Evolutionary conservation across 2,888 invertebrate species (phyloP).

Genomic region (Carterocephalus palaemon): DNA sequence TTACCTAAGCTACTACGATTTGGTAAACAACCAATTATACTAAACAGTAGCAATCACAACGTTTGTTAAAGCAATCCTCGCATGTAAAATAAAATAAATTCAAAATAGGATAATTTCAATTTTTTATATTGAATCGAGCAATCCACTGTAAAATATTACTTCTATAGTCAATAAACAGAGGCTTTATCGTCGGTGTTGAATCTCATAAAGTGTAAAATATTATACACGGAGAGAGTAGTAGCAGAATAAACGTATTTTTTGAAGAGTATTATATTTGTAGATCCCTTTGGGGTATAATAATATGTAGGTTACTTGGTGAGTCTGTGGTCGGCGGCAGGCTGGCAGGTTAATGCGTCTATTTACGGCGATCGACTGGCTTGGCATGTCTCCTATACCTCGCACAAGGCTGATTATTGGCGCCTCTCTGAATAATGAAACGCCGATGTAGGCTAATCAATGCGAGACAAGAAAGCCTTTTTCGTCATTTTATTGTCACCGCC

Average conservation of each 20-base stretch:
- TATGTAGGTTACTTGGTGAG: constrained; percentile 61
- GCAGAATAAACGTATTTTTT: constrained; percentile 39
- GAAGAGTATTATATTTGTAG: constrained; percentile 22
- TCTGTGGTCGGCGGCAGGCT: constrained; percentile 32
- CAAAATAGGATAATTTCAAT: too few relatives aligned
- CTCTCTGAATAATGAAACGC: constrained; percentile 59
- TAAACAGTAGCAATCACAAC: too few relatives aligned
- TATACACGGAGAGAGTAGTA: constrained; percentile 24
- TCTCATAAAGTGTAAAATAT: constrained; percentile 19
- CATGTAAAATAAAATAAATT: too few relatives aligned
- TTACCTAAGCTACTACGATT: too few relatives aligned
- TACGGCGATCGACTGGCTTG: constrained; percentile 45
- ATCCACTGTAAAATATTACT: constrained; percentile 1
- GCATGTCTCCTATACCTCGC: too few relatives aligned
- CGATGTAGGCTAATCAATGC: constrained; percentile 63
- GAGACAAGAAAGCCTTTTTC: constrained; percentile 40
- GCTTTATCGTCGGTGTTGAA: background rate
- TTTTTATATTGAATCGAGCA: too few relatives aligned
- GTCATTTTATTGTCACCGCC: constrained; percentile 34
- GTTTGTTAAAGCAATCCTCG: too few relatives aligned
- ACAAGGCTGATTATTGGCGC: constrained; percentile 62
- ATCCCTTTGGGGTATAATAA: constrained; percentile 49
- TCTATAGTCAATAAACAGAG: constrained; percentile 1
- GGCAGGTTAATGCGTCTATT: constrained; percentile 51
- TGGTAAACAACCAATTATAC: too few relatives aligned